phyloP scores from a whole-genome alignment of 2,797 vertebrate genomes.

The Ara ararauna region DNA sequence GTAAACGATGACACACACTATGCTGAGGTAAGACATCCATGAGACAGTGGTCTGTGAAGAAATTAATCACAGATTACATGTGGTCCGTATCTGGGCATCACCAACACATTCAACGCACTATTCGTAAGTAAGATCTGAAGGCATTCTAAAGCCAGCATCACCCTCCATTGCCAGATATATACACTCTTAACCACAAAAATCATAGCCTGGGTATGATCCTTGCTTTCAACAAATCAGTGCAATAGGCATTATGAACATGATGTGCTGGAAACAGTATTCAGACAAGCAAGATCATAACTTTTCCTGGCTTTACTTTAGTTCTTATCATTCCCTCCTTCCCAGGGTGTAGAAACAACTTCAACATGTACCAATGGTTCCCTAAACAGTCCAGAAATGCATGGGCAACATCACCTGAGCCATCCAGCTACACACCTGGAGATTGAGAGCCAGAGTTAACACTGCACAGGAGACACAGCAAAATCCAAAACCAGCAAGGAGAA shows the following conservation, averaged over 20 bases:
- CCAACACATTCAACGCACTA: not conserved
- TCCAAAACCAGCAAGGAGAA: slow-evolving; percentile 89
- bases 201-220: not conserved
- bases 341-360: not conserved
- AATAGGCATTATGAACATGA: accelerated
- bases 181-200: accelerated
- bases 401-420: not conserved
- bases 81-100: not conserved
- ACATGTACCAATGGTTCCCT: not conserved
- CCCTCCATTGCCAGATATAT: not conserved
- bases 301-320: not conserved
- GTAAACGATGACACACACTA: slow-evolving; percentile 86
- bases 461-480: slow-evolving; percentile 85
- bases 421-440: slow-evolving; percentile 83
- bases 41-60: slow-evolving; percentile 54
- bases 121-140: not conserved
- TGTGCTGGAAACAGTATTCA: not conserved
- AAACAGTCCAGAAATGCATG: not conserved
- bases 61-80: not conserved
- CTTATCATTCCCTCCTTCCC: not conserved
- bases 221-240: not conserved
- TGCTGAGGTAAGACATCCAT: slow-evolving; percentile 93
- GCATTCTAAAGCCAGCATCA: not conserved
- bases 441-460: slow-evolving; percentile 85
- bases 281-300: not conserved